Percentiles rank a stretch among this genome's conserved stretches.
Evolutionary conservation across 2,888 invertebrate genomes (phyloP).

Genomic region (Neoscelio sp.): DNA sequence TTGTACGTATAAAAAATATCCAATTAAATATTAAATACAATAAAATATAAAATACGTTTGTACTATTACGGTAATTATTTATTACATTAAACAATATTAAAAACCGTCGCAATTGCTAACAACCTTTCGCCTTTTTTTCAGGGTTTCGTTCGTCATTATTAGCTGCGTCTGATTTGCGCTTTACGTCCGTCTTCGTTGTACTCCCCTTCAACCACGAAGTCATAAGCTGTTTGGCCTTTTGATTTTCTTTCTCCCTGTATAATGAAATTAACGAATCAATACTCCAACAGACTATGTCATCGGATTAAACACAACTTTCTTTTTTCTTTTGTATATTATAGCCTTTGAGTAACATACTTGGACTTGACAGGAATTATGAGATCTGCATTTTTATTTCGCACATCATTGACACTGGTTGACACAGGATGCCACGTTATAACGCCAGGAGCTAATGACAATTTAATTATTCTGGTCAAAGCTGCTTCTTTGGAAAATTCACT

Average conservation of each 20-base stretch:
- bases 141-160: not conserved
- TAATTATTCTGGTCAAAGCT: slow-evolving; percentile 85
- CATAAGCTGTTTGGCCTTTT: slow-evolving; percentile 73
- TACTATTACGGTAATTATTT: too few relatives aligned
- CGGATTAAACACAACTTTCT: slow-evolving; percentile 56
- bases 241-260: slow-evolving; percentile 78
- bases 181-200: not conserved
- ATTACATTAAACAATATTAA: too few relatives aligned
- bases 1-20: too few relatives aligned
- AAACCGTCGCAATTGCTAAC: too few relatives aligned
- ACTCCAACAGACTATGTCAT: slow-evolving; percentile 56
- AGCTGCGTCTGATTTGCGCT: slow-evolving; percentile 26
- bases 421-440: slow-evolving; percentile 88
- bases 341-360: slow-evolving; percentile 69
- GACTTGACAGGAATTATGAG: slow-evolving; percentile 84
- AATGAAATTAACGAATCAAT: slow-evolving; percentile 72
- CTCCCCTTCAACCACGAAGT: slow-evolving; percentile 83
- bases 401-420: slow-evolving; percentile 88
- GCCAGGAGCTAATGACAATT: slow-evolving; percentile 60
- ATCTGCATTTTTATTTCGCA: slow-evolving; percentile 86
- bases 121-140: slow-evolving; percentile 26
- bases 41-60: too few relatives aligned
- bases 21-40: too few relatives aligned
- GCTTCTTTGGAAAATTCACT: slow-evolving; percentile 84
- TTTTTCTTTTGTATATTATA: not conserved